Evolutionary conservation across 2,888 invertebrate species (phyloP), one percentile per base, ranked within the genome.

Genomic region (Odontocolon sp.): DNA sequence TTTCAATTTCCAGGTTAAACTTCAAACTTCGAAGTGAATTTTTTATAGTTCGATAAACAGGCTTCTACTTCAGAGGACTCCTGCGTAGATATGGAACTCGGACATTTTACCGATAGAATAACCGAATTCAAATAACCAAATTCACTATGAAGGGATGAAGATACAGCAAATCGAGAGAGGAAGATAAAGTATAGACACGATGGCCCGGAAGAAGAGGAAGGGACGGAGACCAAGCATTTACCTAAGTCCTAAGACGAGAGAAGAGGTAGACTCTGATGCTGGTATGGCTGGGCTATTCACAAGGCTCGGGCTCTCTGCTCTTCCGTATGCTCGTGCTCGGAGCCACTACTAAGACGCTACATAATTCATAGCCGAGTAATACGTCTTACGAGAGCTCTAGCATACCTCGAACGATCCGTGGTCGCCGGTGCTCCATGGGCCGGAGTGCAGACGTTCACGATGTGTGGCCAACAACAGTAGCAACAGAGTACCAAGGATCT

Each of bases 301-400:
- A 52, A 56, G 47, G 71, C 56, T 63, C 23, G 40, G 28, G 38
- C 56, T 31, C 52, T 50, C 38, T 2, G 38, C 33, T 68, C 50
- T 42, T 52, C 28, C 21, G 45, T 26, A 69, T 50, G 77, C 56
- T 52, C 47, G 57, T 66, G 47, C 54, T 45, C 47, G 40, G 40
- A 81, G 82, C 79, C 81, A 82, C 81, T 85, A 82, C 83, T 77
- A 77, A 84, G 83, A 78, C 80, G 77, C 78, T 88, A 83, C 84
- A 88, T 89, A 88, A 89, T 88, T 88, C 87, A 88, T 87, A 85
- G 80, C 84, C 84, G 84, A 87, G 88, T 88, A 89, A 88, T 89
- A 89, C 88, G 86, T 88, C 88, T 89, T 87, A 85, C 75, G 63
- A 61, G 78, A 74, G 50, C n/a, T n/a, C n/a, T n/a, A n/a, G n/a